Base-by-base conservation (phyloP, 1,140 invertebrate species). In the Drosophila kurseongensis region DNA sequence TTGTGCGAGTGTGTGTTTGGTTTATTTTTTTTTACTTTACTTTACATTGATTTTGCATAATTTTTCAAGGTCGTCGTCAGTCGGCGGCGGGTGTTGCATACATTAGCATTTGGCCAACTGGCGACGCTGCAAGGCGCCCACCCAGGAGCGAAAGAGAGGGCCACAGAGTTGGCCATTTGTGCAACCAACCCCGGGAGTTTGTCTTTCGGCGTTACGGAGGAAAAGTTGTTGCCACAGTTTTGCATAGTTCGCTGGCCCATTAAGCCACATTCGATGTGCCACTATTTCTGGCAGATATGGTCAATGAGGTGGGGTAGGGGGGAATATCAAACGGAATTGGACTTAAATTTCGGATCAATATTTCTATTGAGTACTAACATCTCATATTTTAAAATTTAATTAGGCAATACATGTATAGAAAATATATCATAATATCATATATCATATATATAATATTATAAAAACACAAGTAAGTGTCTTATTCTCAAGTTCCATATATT, bases 11-110 rank as follows among this genome's bases (percentile, higher is more conserved):
- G 47, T n/a, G 23, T 62, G 78, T 75, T 48, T 60, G 47, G 68
- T 40, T 78, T 47, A 56, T 47, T 77, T 59, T 54, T 58, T 62
- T 65, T 71, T 55, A 58, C 68, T 85, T 80, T 81, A 73, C 81
- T 81, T 89, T 89, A 85, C 85, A 90, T 90, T 78, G 85, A 90
- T 90, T 90, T 90, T 90, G 85, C 80, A 90, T 90, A 90, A 90
- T 90, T 89, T 90, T 90, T 90, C 85, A 90, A 90, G 85, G 85
- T 90, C 85, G 86, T 74, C 83, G 83, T 82, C 75, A 63, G 83
- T 59, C 80, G 75, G 56, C 66, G 38, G 67, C 67, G 84, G 79
- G 85, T 90, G 78, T 82, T 90, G 86, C 81, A 90, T 90, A 90
- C 65, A 90, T 90, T 90, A 90, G 86, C 85, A 90, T 90, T 86